phyloP scores from a whole-genome alignment of 2,797 vertebrate genomes.

The Cossypha caffra region DNA sequence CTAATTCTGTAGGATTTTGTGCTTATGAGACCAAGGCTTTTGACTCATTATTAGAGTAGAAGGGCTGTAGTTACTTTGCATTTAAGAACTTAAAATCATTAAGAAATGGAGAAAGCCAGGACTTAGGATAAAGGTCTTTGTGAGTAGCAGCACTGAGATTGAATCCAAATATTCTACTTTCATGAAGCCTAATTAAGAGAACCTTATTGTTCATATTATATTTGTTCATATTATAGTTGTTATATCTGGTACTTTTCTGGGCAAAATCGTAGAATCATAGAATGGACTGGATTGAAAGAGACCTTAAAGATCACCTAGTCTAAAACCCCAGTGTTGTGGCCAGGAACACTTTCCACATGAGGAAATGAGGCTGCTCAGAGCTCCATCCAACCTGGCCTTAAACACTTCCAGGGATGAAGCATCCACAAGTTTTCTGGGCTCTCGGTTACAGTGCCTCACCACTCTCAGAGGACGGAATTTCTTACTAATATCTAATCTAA shows the following conservation, averaged over 20 bases:
- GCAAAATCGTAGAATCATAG: background rate
- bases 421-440: background rate
- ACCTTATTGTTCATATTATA: background rate
- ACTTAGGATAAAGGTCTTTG: background rate
- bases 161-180: background rate
- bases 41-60: background rate
- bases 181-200: background rate
- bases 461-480: background rate
- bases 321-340: background rate
- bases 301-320: background rate
- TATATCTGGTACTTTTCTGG: background rate
- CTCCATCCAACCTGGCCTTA: fast-evolving
- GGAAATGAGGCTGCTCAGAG: background rate
- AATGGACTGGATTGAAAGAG: background rate
- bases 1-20: background rate
- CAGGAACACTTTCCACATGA: background rate
- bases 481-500: background rate
- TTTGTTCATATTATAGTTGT: background rate
- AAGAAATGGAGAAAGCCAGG: background rate
- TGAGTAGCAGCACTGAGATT: background rate
- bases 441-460: background rate
- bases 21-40: background rate
- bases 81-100: background rate
- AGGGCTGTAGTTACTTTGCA: background rate
- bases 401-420: background rate